A percentile compares a stretch with the other conserved stretches of the same genome.
These are phyloP conservation scores for Pachyuromys duprasi DNA, from an alignment of 2,797 vertebrate genomes.

Conservation along the genomic window DNA sequence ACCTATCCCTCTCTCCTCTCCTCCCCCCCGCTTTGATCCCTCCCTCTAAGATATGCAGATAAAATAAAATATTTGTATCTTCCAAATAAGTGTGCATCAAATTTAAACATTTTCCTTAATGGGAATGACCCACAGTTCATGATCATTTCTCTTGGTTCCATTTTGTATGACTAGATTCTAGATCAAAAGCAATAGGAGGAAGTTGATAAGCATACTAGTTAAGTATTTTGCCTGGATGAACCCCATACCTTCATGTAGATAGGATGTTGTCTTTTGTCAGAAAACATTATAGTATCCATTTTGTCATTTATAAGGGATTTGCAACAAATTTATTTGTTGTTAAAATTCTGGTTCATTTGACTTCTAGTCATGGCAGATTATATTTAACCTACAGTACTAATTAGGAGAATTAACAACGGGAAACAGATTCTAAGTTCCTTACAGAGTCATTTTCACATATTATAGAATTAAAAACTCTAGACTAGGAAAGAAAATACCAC, in stretches of 20 bases:
- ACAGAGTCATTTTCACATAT: background rate
- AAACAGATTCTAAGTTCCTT: constrained; percentile 32
- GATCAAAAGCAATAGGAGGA: background rate
- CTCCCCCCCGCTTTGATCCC: background rate
- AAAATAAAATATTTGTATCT: background rate
- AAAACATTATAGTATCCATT: background rate
- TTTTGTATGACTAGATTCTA: background rate
- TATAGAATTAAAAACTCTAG: background rate
- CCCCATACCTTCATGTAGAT: background rate
- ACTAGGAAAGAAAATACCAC: background rate
- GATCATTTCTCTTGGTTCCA: background rate
- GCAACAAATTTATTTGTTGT: background rate
- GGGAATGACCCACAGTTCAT: background rate
- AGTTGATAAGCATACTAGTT: background rate
- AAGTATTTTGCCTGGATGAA: background rate
- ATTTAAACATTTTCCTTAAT: background rate
- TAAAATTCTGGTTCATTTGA: background rate
- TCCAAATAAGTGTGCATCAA: background rate
- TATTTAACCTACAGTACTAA: constrained; percentile 15
- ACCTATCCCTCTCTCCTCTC: background rate
- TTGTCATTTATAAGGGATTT: constrained; percentile 1
- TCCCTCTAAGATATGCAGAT: background rate
- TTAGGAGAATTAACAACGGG: background rate
- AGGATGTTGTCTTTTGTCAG: background rate
- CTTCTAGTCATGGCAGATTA: background rate